phyloP scores from a whole-genome alignment of 1,140 invertebrate genomes.

The Drosophila albomicans region DNA sequence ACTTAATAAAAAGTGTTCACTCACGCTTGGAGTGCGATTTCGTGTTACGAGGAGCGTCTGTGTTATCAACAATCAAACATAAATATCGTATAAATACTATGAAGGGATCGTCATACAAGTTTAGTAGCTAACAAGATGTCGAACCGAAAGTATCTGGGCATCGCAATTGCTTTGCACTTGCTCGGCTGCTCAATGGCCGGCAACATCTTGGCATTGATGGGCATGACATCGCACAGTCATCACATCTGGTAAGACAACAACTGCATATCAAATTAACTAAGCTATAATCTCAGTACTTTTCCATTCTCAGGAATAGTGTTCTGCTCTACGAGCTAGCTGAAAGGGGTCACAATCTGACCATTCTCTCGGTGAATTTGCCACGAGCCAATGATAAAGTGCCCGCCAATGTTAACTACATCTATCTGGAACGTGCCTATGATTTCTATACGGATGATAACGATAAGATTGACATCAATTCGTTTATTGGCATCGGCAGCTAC shows the following conservation, averaged over 20 bases:
- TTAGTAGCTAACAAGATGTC: constrained; percentile 30
- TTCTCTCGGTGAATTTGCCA: constrained; percentile 44
- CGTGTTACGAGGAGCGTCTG: no score
- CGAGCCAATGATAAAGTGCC: constrained; percentile 27
- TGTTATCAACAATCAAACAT: background rate
- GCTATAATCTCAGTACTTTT: background rate
- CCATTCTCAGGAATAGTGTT: constrained; percentile 33
- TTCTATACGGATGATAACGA: constrained; percentile 4
- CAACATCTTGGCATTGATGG: constrained; percentile 39
- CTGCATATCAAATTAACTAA: background rate
- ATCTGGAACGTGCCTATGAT: constrained; percentile 44
- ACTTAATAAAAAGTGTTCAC: background rate
- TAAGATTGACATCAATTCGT: constrained; percentile 1
- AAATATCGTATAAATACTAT: constrained; percentile 2
- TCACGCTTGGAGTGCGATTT: background rate
- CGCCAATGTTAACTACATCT: constrained; percentile 30
- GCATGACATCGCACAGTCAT: constrained; percentile 42
- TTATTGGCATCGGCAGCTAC: constrained; percentile 28
- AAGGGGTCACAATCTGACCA: constrained; percentile 54
- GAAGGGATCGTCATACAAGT: background rate
- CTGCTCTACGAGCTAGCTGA: constrained; percentile 41
- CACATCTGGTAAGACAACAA: constrained; percentile 34
- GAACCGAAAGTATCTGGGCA: background rate
- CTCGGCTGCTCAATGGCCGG: constrained; percentile 14
- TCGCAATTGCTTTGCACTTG: constrained; percentile 16